These are phyloP conservation scores for Lamellibrachia columna DNA, from an alignment of 2,888 invertebrate species.

Conservation along the genomic window DNA sequence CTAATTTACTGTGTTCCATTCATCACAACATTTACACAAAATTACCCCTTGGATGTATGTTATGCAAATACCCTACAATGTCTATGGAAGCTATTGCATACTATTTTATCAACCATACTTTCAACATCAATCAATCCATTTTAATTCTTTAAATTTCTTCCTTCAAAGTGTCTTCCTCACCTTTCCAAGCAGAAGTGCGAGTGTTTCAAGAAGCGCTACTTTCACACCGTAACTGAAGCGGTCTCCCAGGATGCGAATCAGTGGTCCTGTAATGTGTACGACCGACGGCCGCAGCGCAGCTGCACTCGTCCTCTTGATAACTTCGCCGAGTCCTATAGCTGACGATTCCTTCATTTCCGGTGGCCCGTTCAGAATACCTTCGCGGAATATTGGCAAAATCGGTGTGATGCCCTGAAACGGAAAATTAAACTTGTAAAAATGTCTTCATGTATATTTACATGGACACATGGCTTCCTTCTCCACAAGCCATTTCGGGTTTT, in stretches of 20 bases:
- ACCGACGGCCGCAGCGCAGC: slow-evolving; percentile 93
- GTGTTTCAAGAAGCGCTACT: slow-evolving; percentile 92
- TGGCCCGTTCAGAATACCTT: slow-evolving; percentile 92
- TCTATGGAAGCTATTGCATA: too few species aligned
- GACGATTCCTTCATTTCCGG: slow-evolving; percentile 96
- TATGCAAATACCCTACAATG: too few species aligned
- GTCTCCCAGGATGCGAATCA: slow-evolving; percentile 96
- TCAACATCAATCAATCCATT: not conserved
- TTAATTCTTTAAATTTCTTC: not conserved
- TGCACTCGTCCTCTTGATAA: slow-evolving; percentile 85
- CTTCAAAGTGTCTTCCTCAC: not conserved
- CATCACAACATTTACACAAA: too few species aligned
- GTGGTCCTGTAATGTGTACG: slow-evolving; percentile 95
- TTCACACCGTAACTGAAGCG: slow-evolving; percentile 93
- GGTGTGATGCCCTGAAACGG: slow-evolving; percentile 84
- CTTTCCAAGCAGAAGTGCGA: slow-evolving; percentile 91
- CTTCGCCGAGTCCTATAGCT: slow-evolving; percentile 86
- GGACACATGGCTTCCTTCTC: not conserved
- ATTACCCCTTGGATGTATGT: too few species aligned
- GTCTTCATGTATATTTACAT: not conserved
- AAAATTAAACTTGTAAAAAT: slow-evolving; percentile 24
- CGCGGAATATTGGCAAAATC: slow-evolving; percentile 92
- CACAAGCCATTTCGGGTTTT: not conserved
- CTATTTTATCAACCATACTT: not conserved
- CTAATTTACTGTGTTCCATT: too few species aligned